Percentiles rank a stretch among this genome's conserved stretches.
phyloP scores from a whole-genome alignment of 1,140 invertebrate species.

The Drosophila albomicans region DNA sequence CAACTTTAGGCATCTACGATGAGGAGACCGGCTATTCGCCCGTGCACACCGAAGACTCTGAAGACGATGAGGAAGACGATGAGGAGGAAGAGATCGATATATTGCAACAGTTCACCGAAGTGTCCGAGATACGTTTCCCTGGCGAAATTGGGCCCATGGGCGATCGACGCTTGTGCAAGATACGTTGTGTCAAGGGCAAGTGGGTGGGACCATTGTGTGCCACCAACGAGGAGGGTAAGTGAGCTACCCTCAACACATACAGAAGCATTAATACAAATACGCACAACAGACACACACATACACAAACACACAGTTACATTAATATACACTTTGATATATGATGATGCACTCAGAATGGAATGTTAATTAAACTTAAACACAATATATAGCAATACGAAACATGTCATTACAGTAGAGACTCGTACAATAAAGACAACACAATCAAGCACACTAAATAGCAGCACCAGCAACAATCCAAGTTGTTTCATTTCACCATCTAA shows the following conservation, averaged over 20 bases:
- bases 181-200: slow-evolving; percentile 91
- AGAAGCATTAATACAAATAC: slow-evolving; percentile 24
- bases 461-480: slow-evolving; percentile 48
- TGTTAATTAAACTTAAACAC: slow-evolving; percentile 44
- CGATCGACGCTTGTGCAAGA: slow-evolving; percentile 90
- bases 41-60: slow-evolving; percentile 74
- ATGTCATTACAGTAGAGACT: slow-evolving; percentile 59
- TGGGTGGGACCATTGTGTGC: slow-evolving; percentile 92
- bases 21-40: slow-evolving; percentile 78
- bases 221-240: slow-evolving; percentile 85
- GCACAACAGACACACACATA: slow-evolving; percentile 49
- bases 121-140: slow-evolving; percentile 88
- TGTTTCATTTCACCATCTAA: slow-evolving; percentile 47
- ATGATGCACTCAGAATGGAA: slow-evolving; percentile 48
- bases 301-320: slow-evolving; percentile 21
- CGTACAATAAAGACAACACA: slow-evolving; percentile 67
- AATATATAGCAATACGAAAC: slow-evolving; percentile 54
- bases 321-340: slow-evolving; percentile 30
- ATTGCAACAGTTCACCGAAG: slow-evolving; percentile 81
- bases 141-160: slow-evolving; percentile 89
- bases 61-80: slow-evolving; percentile 80
- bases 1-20: slow-evolving; percentile 74
- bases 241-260: slow-evolving; percentile 48
- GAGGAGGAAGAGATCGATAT: slow-evolving; percentile 83
- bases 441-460: slow-evolving; percentile 55